Base-by-base conservation (phyloP, 2,797 vertebrate genomes). In the Lithobates sylvaticus region DNA sequence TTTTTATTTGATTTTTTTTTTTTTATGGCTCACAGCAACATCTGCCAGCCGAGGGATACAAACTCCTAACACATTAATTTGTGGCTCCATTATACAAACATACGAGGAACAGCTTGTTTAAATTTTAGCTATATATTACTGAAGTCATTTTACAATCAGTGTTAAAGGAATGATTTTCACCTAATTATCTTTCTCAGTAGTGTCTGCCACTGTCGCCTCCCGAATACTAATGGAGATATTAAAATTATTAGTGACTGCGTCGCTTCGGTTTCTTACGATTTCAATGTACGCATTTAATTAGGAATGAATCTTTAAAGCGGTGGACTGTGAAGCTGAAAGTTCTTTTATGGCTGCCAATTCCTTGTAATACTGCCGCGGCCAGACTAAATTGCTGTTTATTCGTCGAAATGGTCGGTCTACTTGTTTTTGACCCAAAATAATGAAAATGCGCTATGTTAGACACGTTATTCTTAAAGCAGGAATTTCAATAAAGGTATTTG, bases 301-400 rank as follows among this genome's bases (percentile, higher is more conserved):
- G 6, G 71, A 72, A 82, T 71, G 10, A 64, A 82, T 82, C 50
- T 82, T 72, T 82, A 82, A 32, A 26, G 65, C 64, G 26, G 39
- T 68, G 42, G 29, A 44, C 67, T 36, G 69, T 36, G 71, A 83
- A 58, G 67, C 13, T 32, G 64, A 79, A 69, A 68, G 39, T 79
- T 79, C 65, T 29, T 47, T 32, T 69, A 9, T 23, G 65, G 69
- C 18, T 23, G 26, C 18, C 65, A 69, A 50, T 69, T 69, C 34
- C 26, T 80, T 54, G 26, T 50, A 29, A 47, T 50, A 29, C 26
- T 9, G 67, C 42, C 0, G 67, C 12, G 50, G 7, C 44, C 15
- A 32, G 9, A 80, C 54, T 34, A 10, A 54, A n/a, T 26, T 16
- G 42, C 21, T 3, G n/a, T 8, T 23, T 16, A 26, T 15, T 10